A percentile compares a stretch with the other conserved stretches of the same genome.
phyloP scores from a whole-genome alignment of 2,797 vertebrate species.

The Phoeniculus purpureus region DNA sequence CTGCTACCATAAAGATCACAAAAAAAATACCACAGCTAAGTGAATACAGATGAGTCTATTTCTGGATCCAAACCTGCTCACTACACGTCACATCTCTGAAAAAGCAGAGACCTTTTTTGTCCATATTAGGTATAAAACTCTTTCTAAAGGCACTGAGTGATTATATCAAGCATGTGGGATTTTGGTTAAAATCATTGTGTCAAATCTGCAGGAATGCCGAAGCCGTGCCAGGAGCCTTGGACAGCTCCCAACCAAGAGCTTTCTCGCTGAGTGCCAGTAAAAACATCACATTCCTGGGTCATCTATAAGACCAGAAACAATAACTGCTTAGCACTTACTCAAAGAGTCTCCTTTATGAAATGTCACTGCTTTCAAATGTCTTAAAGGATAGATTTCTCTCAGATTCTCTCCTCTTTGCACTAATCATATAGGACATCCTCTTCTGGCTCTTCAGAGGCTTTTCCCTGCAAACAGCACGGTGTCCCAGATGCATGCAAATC shows the following conservation, averaged over 20 bases:
- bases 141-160: slow-evolving; percentile 89
- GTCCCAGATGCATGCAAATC: background rate
- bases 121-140: slow-evolving; percentile 99
- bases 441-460: background rate
- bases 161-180: slow-evolving; percentile 97
- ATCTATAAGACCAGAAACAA: slow-evolving; percentile 77
- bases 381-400: background rate
- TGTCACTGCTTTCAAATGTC: slow-evolving; percentile 2
- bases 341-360: slow-evolving; percentile 48
- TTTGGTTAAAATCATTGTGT: slow-evolving; percentile 92
- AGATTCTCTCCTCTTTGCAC: background rate
- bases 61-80: slow-evolving; percentile 80
- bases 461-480: background rate
- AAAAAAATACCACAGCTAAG: slow-evolving; percentile 72
- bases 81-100: slow-evolving; percentile 78
- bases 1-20: slow-evolving; percentile 49
- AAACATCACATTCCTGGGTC: slow-evolving; percentile 85
- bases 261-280: slow-evolving; percentile 81
- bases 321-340: slow-evolving; percentile 55
- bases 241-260: slow-evolving; percentile 85
- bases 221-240: slow-evolving; percentile 89
- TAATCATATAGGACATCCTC: background rate
- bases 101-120: slow-evolving; percentile 88
- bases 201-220: slow-evolving; percentile 90
- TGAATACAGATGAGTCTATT: slow-evolving; percentile 81